Evolutionary conservation across 2,888 invertebrate genomes (phyloP).

Genomic region (Malthinus seriepunctatus): DNA sequence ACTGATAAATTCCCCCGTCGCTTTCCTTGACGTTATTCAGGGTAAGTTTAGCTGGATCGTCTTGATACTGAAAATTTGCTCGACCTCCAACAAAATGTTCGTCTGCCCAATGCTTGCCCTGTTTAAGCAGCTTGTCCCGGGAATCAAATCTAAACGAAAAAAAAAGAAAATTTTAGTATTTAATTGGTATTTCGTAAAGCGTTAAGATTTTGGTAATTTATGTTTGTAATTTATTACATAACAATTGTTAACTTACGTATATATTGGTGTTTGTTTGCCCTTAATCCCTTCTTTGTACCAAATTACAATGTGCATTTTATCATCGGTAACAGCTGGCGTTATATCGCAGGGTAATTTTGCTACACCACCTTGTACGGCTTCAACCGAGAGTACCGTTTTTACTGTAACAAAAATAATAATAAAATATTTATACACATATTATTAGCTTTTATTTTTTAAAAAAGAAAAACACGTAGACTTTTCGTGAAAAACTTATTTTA

Average conservation of each 20-base stretch:
- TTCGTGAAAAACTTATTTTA: neutral
- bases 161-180: neutral
- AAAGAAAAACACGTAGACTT: neutral
- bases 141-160: constrained; percentile 68
- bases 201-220: neutral
- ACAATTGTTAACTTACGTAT: constrained; percentile 57
- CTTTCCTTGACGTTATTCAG: constrained; percentile 73
- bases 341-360: constrained; percentile 66
- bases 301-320: constrained; percentile 65
- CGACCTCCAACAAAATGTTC: constrained; percentile 73
- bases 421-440: neutral
- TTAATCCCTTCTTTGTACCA: constrained; percentile 65
- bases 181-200: neutral
- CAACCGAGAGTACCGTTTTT: constrained; percentile 50
- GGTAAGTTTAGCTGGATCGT: constrained; percentile 75
- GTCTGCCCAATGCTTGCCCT: constrained; percentile 84
- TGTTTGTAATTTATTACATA: neutral
- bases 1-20: constrained; percentile 84
- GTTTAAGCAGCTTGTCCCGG: constrained; percentile 71
- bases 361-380: constrained; percentile 63
- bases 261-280: constrained; percentile 59
- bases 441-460: neutral
- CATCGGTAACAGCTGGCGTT: constrained; percentile 59
- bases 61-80: constrained; percentile 75
- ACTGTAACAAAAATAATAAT: constrained; percentile 44